Evolutionary conservation across 1,140 invertebrate species (phyloP).

Genomic region (Polypedilum vanderplanki): DNA sequence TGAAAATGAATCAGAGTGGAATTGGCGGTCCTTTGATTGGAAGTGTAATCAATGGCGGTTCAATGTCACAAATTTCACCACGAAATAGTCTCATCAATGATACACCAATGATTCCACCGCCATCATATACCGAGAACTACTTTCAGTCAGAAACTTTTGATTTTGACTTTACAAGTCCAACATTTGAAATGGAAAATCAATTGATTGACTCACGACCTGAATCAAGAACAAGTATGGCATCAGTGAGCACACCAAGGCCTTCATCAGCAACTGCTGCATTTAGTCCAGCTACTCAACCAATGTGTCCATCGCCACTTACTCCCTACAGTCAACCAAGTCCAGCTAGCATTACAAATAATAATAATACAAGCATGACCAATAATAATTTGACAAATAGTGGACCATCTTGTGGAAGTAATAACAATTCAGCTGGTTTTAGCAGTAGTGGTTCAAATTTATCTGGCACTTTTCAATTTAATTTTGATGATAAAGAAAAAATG

Average conservation of each 20-base stretch:
- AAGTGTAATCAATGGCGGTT: constrained; percentile 54
- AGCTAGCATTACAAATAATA: constrained; percentile 46
- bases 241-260: constrained; percentile 41
- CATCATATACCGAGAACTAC: constrained; percentile 33
- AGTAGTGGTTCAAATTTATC: constrained; percentile 32
- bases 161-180: constrained; percentile 43
- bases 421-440: constrained; percentile 41
- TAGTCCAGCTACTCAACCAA: constrained; percentile 37
- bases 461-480: constrained; percentile 38
- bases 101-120: not conserved
- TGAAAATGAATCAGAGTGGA: constrained; percentile 38
- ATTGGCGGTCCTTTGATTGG: constrained; percentile 59
- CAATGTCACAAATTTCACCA: constrained; percentile 35
- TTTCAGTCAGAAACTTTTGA: constrained; percentile 40
- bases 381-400: constrained; percentile 12
- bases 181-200: constrained; percentile 40
- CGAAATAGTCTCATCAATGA: not conserved
- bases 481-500: constrained; percentile 39
- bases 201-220: constrained; percentile 42
- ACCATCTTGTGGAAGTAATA: constrained; percentile 32
- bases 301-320: constrained; percentile 42
- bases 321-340: constrained; percentile 43
- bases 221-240: constrained; percentile 42
- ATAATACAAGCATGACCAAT: constrained; percentile 32
- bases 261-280: constrained; percentile 41